A percentile compares a stretch with the other conserved stretches of the same genome.
Conservation (phyloP, 1,140 invertebrate species). For the Chelonus insularis region DNA sequence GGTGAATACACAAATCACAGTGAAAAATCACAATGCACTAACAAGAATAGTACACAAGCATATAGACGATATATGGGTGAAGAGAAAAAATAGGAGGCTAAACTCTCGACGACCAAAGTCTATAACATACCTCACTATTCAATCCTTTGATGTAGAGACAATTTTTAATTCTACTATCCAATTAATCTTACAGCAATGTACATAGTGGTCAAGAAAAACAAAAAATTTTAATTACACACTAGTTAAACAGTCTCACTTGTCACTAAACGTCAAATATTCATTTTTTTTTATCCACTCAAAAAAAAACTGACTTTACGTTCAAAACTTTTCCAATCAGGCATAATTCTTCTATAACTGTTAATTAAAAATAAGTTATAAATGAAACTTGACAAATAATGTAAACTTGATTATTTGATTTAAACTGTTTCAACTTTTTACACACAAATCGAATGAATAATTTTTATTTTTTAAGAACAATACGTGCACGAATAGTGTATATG, state of each 20-base stretch:
- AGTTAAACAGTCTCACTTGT: not conserved
- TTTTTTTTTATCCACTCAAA: not conserved
- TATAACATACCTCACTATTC: slow-evolving; percentile 6
- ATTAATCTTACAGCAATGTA: slow-evolving; percentile 1
- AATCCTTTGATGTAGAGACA: slow-evolving; percentile 4
- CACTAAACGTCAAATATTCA: not conserved
- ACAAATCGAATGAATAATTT: too few relatives aligned
- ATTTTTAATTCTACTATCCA: slow-evolving; percentile 9
- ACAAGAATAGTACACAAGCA: not conserved
- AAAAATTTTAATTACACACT: not conserved
- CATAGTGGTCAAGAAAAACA: not conserved
- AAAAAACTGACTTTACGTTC: too few relatives aligned
- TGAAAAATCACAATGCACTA: slow-evolving; percentile 24
- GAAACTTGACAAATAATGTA: not conserved
- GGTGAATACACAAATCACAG: slow-evolving; percentile 11
- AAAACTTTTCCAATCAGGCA: too few relatives aligned
- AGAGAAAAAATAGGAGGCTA: not conserved
- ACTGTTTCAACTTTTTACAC: too few relatives aligned
- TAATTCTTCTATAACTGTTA: too few relatives aligned
- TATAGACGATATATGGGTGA: not conserved
- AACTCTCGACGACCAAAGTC: not conserved
- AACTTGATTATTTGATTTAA: too few relatives aligned
- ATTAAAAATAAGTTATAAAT: not conserved
- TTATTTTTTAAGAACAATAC: not conserved
- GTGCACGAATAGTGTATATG: slow-evolving; percentile 19